These are phyloP conservation scores for Spicauda simplicius DNA, from an alignment of 2,888 invertebrate species.

Conservation along the genomic window DNA sequence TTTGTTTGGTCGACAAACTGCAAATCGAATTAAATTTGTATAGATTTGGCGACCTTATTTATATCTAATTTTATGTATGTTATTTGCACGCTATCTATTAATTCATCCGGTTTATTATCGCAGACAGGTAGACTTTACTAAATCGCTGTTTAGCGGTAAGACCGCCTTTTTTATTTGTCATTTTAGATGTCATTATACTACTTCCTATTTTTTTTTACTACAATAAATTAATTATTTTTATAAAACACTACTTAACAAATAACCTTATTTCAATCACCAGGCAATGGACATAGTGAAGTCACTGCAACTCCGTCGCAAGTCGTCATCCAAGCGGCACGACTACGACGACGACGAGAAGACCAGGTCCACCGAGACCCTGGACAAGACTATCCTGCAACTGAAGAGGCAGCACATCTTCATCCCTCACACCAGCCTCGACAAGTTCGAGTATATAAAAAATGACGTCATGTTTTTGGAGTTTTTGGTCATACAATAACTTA, in stretches of 20 bases:
- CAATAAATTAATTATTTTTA: no score
- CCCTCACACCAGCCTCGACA: constrained; percentile 86
- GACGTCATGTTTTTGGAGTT: constrained; percentile 87
- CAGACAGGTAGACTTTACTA: no score
- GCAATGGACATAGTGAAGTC: constrained; percentile 87
- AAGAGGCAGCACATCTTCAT: constrained; percentile 87
- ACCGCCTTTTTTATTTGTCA: no score
- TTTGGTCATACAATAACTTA: constrained; percentile 61
- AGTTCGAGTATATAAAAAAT: constrained; percentile 85
- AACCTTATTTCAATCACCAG: constrained; percentile 52
- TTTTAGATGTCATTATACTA: no score
- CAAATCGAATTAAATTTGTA: no score
- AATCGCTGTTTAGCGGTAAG: no score
- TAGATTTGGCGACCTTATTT: no score
- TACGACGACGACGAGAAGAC: constrained; percentile 64
- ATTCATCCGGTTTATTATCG: no score
- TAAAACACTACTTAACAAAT: not conserved
- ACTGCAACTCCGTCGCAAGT: constrained; percentile 77
- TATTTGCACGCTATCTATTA: no score
- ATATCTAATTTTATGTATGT: no score
- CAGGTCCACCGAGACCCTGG: constrained; percentile 62
- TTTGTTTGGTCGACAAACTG: no score
- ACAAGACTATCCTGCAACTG: constrained; percentile 65
- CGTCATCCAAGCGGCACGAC: constrained; percentile 70
- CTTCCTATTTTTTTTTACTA: no score